These are phyloP conservation scores for Latrodectus hesperus DNA, from an alignment of 2,888 invertebrate species.

Conservation along the genomic window DNA sequence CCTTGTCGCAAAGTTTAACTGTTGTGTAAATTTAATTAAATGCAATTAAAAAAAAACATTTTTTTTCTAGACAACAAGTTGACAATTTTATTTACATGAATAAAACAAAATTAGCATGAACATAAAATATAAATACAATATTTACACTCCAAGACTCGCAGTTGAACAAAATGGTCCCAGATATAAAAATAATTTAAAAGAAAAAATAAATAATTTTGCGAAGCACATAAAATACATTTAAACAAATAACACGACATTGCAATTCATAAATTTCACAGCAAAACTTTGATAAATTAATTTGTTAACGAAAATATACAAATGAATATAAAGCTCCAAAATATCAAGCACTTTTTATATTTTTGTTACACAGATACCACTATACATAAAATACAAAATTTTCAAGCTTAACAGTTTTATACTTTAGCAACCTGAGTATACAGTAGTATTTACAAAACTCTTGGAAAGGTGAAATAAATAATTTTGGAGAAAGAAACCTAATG, in stretches of 20 bases:
- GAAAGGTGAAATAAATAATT: neutral
- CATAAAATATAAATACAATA: constrained; percentile 26
- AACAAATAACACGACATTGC: neutral
- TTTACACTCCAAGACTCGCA: constrained; percentile 38
- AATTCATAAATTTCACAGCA: neutral
- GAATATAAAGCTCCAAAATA: constrained; percentile 39
- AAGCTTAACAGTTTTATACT: constrained; percentile 64
- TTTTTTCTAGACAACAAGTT: constrained; percentile 33
- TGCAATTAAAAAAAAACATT: constrained; percentile 24
- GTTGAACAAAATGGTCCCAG: constrained; percentile 47
- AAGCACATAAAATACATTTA: constrained; percentile 11
- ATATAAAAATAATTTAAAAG: constrained; percentile 26
- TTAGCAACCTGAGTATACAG: constrained; percentile 66
- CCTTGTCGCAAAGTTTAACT: no score
- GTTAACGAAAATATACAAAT: constrained; percentile 47
- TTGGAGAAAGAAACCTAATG: neutral
- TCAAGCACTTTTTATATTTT: constrained; percentile 33
- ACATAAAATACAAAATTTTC: constrained; percentile 49
- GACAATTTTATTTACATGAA: constrained; percentile 46
- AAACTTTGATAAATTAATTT: neutral
- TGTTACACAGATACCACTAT: constrained; percentile 14
- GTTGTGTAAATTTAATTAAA: neutral
- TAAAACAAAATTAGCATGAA: constrained; percentile 38
- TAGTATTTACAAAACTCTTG: constrained; percentile 39
- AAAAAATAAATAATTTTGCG: constrained; percentile 19